Conservation (phyloP, 2,797 vertebrate genomes). For the Denticeps clupeoides region DNA sequence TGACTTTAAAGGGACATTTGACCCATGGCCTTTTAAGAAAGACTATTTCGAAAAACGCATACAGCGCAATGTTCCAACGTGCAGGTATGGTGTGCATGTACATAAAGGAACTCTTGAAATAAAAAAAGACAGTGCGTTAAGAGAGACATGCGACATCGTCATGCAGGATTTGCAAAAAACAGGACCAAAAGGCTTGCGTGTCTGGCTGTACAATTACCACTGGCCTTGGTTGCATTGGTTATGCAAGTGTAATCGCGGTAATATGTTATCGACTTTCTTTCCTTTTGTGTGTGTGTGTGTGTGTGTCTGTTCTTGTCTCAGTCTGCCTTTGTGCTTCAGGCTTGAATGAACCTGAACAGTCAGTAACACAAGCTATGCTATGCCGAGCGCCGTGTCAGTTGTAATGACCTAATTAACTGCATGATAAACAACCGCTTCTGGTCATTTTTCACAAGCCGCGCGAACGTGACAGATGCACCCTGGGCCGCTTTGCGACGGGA, state of each 20-base stretch:
- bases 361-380: conserved; percentile 33
- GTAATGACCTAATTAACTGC: conserved; percentile 53
- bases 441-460: conserved; percentile 35
- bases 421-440: conserved; percentile 44
- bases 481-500: background rate
- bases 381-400: conserved; percentile 34
- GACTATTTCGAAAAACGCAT: no score
- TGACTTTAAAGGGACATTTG: no score
- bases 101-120: no score
- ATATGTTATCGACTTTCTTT: conserved; percentile 48
- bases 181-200: no score
- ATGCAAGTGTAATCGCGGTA: conserved; percentile 45
- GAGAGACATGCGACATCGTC: no score
- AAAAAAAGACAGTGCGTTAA: no score
- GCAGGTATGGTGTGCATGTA: no score
- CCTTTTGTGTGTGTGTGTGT: conserved; percentile 16
- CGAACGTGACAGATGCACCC: background rate
- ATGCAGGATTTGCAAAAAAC: no score
- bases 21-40: no score
- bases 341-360: conserved; percentile 23
- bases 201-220: no score
- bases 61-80: no score
- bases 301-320: conserved; percentile 32
- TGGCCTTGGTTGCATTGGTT: conserved; percentile 21
- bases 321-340: conserved; percentile 41